Conservation (phyloP, 2,797 vertebrate genomes). For the Xerus rutilus region DNA sequence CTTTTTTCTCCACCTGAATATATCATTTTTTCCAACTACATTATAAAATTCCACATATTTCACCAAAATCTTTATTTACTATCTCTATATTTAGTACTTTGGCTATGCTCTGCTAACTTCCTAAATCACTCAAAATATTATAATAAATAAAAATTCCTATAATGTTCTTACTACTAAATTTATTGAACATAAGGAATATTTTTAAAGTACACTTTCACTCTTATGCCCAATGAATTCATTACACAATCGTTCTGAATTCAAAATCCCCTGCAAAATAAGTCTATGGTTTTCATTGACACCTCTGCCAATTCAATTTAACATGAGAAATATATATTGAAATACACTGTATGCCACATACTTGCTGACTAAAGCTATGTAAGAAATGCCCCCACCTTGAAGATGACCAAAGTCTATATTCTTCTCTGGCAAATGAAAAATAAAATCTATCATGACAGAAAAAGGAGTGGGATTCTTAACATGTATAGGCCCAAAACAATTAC, state of each 20-base stretch:
- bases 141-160: neutral
- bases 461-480: neutral
- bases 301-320: slow-evolving; percentile 31
- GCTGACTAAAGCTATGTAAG: neutral
- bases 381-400: neutral
- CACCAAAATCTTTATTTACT: neutral
- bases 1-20: neutral
- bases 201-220: neutral
- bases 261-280: neutral
- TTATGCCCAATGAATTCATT: slow-evolving; percentile 42
- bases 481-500: neutral
- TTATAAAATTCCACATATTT: slow-evolving; percentile 1
- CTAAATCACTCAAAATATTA: slow-evolving; percentile 61
- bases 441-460: slow-evolving; percentile 20
- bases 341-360: neutral
- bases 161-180: neutral
- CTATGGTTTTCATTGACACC: neutral
- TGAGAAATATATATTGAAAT: slow-evolving; percentile 27
- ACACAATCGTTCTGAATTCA: slow-evolving; percentile 14
- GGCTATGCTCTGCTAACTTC: neutral
- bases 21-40: slow-evolving; percentile 16
- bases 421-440: neutral
- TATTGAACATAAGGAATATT: neutral
- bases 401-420: neutral
- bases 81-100: neutral